phyloP scores from a whole-genome alignment of 1,140 invertebrate species.

The Lepidurus couesii region DNA sequence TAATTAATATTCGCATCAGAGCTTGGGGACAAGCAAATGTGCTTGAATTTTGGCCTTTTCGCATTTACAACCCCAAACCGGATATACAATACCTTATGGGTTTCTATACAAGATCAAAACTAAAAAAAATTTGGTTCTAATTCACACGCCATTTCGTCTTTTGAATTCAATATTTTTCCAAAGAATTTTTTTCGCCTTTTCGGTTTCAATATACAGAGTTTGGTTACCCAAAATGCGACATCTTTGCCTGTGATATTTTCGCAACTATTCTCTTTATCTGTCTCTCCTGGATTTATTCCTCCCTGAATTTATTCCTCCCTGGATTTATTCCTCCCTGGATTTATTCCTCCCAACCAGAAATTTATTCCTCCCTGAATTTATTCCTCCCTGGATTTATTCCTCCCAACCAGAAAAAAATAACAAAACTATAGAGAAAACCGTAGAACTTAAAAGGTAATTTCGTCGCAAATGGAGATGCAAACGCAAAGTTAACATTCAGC shows the following conservation, averaged over 20 bases:
- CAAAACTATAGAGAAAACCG: neutral
- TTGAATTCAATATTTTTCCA: neutral
- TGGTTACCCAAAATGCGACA: slow-evolving; percentile 7
- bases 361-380: no score
- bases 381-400: neutral
- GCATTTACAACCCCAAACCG: slow-evolving; percentile 16
- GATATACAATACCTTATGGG: slow-evolving; percentile 22
- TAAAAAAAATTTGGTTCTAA: neutral
- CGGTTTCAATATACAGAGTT: slow-evolving; percentile 16
- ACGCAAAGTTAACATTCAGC: neutral
- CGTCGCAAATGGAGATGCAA: neutral
- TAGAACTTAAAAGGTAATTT: no score
- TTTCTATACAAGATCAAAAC: slow-evolving; percentile 12
- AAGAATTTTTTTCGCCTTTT: neutral
- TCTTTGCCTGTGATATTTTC: slow-evolving; percentile 22
- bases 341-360: neutral
- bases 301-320: neutral
- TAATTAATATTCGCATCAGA: slow-evolving; percentile 20
- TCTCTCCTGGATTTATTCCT: neutral
- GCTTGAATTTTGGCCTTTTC: slow-evolving; percentile 22
- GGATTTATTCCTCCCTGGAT: neutral
- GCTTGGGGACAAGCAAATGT: slow-evolving; percentile 21
- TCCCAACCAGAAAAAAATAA: neutral
- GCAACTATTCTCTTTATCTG: neutral
- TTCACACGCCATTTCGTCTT: neutral